These are phyloP conservation scores for Diadema setosum DNA, from an alignment of 35 echinoderm and acorn worm genomes.

Conservation along the genomic window DNA sequence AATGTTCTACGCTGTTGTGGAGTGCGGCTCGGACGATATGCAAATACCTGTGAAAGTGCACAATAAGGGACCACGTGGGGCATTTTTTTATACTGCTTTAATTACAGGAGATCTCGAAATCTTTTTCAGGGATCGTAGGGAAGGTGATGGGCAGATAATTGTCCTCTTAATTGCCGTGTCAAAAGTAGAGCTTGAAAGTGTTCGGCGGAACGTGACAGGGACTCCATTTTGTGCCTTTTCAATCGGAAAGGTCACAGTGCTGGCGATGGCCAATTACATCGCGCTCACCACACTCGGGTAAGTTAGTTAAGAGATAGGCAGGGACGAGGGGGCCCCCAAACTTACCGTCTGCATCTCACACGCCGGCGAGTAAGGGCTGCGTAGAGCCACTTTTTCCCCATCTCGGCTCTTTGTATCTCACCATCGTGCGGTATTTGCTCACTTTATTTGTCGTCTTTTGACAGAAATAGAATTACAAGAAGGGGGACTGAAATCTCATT, in stretches of 20 bases:
- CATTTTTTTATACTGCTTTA: no score
- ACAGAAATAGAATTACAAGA: conserved; percentile 8
- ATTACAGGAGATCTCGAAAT: background rate
- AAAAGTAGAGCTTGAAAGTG: conserved; percentile 7
- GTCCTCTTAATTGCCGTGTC: background rate
- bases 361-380: no score
- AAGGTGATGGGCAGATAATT: conserved; percentile 3
- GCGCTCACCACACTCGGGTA: background rate
- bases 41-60: no score
- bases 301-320: background rate
- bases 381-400: background rate
- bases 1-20: no score
- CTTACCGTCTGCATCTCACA: no score
- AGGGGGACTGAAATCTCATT: conserved; percentile 9
- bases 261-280: background rate
- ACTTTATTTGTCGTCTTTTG: conserved; percentile 15
- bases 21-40: no score
- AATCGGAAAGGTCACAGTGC: background rate
- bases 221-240: background rate
- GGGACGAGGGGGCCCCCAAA: background rate
- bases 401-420: background rate
- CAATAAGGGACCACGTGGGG: no score
- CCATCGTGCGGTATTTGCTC: conserved; percentile 4
- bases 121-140: background rate
- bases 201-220: background rate